A percentile compares a stretch with the other conserved stretches of the same genome.
Conservation (phyloP, 2,113 vertebrate species). For the Haemorhous mexicanus region DNA sequence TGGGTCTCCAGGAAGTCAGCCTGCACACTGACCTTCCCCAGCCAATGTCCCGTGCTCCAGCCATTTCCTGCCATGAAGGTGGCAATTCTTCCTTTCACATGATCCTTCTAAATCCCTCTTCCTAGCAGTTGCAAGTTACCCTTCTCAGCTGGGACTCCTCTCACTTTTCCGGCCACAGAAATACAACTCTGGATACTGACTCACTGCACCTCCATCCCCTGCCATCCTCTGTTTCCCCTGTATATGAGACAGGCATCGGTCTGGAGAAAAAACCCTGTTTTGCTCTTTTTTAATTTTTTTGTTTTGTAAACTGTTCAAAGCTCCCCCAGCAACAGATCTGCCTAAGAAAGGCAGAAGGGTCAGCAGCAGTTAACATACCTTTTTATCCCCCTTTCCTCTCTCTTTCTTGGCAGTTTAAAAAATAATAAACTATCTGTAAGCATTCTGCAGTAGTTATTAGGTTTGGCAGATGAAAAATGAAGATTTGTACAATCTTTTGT, state of each 20-base stretch:
- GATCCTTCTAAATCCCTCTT: conserved; percentile 11
- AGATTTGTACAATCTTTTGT: not conserved
- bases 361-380: not conserved
- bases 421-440: not conserved
- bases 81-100: not conserved
- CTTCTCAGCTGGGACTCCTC: not conserved
- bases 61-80: conserved; percentile 10
- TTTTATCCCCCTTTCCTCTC: not conserved
- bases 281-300: not conserved
- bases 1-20: not conserved
- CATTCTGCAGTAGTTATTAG: not conserved
- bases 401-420: not conserved
- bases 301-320: not conserved
- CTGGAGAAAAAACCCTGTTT: not conserved
- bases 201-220: not conserved
- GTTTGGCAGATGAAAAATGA: not conserved
- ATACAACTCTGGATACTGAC: not conserved
- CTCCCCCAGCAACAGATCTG: not conserved
- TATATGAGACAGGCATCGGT: not conserved
- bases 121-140: not conserved
- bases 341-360: not conserved
- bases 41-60: not conserved
- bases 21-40: not conserved
- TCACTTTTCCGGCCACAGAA: not conserved
- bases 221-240: not conserved